Evolutionary conservation across 2,888 invertebrate genomes (phyloP).

Genomic region (Drosophila kanekoi): DNA sequence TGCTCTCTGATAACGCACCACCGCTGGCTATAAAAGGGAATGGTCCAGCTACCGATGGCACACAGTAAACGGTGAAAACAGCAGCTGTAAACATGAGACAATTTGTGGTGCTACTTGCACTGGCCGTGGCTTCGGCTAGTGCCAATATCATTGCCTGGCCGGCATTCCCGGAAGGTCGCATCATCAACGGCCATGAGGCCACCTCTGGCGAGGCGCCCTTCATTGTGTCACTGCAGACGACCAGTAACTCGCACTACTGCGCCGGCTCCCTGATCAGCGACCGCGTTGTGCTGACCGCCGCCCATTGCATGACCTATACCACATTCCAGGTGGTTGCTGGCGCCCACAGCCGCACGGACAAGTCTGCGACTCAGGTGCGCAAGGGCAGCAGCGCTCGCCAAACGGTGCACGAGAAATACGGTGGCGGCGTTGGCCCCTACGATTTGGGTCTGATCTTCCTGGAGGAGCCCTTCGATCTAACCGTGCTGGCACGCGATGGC

Average conservation of each 20-base stretch:
- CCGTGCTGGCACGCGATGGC: constrained; percentile 63
- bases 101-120: constrained; percentile 63
- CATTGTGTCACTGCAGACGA: constrained; percentile 83
- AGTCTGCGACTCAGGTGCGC: constrained; percentile 66
- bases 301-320: constrained; percentile 73
- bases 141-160: constrained; percentile 55
- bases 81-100: constrained; percentile 67
- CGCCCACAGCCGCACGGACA: constrained; percentile 76
- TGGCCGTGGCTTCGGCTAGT: constrained; percentile 63
- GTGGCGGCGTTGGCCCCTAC: constrained; percentile 85
- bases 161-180: constrained; percentile 76
- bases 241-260: constrained; percentile 76
- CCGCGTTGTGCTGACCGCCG: constrained; percentile 83
- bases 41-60: constrained; percentile 6
- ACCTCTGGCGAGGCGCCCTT: constrained; percentile 84
- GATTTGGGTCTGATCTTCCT: constrained; percentile 86
- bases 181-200: constrained; percentile 83
- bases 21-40: constrained; percentile 48
- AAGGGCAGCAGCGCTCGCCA: constrained; percentile 51
- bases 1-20: constrained; percentile 6
- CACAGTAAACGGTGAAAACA: constrained; percentile 22
- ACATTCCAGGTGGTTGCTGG: constrained; percentile 83
- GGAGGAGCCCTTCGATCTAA: constrained; percentile 71
- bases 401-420: constrained; percentile 79
- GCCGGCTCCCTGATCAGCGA: constrained; percentile 83